Conservation (phyloP, 2,113 vertebrate genomes). For the Nannobrachium achirus region DNA sequence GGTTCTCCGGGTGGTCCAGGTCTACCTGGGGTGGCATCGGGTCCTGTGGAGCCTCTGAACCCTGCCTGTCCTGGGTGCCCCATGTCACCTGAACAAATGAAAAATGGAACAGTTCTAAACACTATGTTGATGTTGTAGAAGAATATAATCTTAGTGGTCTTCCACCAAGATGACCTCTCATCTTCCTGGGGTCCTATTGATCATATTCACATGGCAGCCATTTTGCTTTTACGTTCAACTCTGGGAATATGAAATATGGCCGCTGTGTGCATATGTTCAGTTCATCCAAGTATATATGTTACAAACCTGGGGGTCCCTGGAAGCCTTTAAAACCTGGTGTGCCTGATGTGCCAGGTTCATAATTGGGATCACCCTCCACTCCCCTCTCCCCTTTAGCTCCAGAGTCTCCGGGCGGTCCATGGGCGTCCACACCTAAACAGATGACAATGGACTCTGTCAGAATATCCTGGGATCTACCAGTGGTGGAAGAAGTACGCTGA, state of each 20-base stretch:
- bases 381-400: constrained; percentile 85
- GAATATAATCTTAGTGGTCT: not conserved
- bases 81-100: constrained; percentile 76
- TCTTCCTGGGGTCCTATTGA: not conserved
- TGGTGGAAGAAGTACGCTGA: not conserved
- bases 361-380: constrained; percentile 82
- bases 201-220: not conserved
- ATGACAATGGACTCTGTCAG: constrained; percentile 14
- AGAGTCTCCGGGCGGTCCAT: constrained; percentile 81
- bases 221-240: no score
- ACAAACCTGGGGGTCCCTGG: constrained; percentile 85
- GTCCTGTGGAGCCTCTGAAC: constrained; percentile 79
- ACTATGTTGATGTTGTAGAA: not conserved
- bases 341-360: constrained; percentile 79
- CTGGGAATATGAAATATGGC: no score
- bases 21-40: constrained; percentile 77
- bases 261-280: no score
- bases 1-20: constrained; percentile 83
- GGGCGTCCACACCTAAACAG: constrained; percentile 80
- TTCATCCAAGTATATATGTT: not conserved
- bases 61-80: constrained; percentile 85
- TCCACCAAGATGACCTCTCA: not conserved
- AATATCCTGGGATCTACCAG: constrained; percentile 1
- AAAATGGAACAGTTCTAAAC: constrained; percentile 13
- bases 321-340: constrained; percentile 82